Evolutionary conservation across 2,797 vertebrate genomes (phyloP), one percentile per base, ranked within the genome.

Genomic region (Eulemur coronatus): DNA sequence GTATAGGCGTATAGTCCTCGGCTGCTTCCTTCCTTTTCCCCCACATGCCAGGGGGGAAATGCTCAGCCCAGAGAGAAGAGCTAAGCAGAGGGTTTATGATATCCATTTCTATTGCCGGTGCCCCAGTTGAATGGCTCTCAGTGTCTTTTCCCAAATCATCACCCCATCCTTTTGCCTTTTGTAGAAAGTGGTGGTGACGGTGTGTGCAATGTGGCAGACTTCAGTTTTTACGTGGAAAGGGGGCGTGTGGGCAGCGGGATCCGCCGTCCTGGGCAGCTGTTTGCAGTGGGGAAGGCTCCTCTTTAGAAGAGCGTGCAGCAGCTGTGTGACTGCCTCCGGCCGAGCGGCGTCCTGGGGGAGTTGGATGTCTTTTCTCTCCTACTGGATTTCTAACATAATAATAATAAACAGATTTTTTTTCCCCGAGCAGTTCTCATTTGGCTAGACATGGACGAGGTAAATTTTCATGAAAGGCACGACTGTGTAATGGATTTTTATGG

Each of bases 341-440:
- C 80, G 35, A 85, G 75, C 50, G 79, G 48, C 59, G 50, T 69
- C 89, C 61, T 78, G 7, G 11, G 48, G 69, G 81, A 75, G n/a
- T 84, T 46, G 63, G 92, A 65, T 92, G 70, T 59, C 84, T 86
- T 76, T 87, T 97, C 89, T 97, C 93, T 98, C 97, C 97, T 98
- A 96, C 93, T 98, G 96, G 89, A 98, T 98, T 98, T 98, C 98
- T 98, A 98, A 97, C 84, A 98, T 97, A 98, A 98, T 98, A 98
- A 98, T 97, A 98, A 98, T 97, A 98, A 96, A 97, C 96, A 95
- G 81, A 97, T 98, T 96, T 97, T 95, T 70, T 70, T 67, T 59
- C 55, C 92, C 94, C 41, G 41, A 98, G 96, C 88, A 96, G 91
- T 97, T 97, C 98, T 97, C 95, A 96, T 98, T 98, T 98, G 97